Evolutionary conservation across 2,113 vertebrate genomes (phyloP).

Genomic region (Xyliphius kryptos): DNA sequence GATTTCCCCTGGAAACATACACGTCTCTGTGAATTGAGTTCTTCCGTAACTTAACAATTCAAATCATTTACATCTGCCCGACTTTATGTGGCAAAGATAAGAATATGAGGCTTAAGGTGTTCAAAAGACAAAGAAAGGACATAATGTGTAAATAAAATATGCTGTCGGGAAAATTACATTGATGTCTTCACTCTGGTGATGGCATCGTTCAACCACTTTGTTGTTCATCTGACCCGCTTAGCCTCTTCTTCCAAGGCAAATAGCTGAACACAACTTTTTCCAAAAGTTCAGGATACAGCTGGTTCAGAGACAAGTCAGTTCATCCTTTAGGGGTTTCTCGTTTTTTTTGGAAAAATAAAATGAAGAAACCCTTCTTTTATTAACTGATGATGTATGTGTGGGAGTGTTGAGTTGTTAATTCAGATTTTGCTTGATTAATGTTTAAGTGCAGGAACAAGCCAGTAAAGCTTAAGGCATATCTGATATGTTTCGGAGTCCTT

Average conservation of each 20-base stretch:
- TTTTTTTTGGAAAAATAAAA: constrained; percentile 5
- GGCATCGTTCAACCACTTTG: background rate
- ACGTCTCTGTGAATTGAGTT: no score
- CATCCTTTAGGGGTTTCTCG: background rate
- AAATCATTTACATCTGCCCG: no score
- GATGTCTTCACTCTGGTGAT: background rate
- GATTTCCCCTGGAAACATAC: no score
- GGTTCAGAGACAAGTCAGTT: background rate
- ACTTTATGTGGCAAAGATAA: no score
- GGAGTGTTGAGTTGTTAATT: background rate
- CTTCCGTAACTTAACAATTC: no score
- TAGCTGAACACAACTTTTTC: background rate
- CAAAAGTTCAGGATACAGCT: constrained; percentile 19
- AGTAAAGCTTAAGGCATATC: constrained; percentile 14
- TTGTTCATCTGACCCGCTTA: constrained; percentile 15
- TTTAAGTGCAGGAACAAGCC: constrained; percentile 32
- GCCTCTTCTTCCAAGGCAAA: background rate
- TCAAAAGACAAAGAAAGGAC: no score
- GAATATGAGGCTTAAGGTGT: no score
- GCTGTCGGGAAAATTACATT: constrained; percentile 16
- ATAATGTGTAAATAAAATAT: background rate
- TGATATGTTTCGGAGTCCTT: constrained; percentile 30
- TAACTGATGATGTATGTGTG: background rate
- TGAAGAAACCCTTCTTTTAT: background rate
- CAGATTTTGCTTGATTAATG: background rate